Evolutionary conservation across 2,888 invertebrate species (phyloP).

Genomic region (Cryptophagus acutangulus): DNA sequence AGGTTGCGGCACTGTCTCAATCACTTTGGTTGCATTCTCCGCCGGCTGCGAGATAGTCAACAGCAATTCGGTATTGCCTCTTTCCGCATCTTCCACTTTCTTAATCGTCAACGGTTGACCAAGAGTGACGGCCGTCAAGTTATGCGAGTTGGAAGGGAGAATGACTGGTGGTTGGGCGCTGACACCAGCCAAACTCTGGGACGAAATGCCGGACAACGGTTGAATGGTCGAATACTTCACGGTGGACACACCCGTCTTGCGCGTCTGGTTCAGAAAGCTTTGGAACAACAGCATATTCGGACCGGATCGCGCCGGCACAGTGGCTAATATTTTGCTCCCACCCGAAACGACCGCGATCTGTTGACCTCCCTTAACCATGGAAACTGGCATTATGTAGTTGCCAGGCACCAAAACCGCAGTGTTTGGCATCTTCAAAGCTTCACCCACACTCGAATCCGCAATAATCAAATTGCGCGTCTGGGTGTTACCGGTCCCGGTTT

Average conservation of each 20-base stretch:
- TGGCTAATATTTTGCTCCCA: constrained; percentile 55
- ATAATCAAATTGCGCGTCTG: constrained; percentile 57
- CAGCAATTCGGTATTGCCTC: constrained; percentile 40
- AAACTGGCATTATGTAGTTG: constrained; percentile 67
- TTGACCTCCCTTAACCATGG: constrained; percentile 66
- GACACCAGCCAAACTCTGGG: constrained; percentile 45
- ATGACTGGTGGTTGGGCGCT: constrained; percentile 47
- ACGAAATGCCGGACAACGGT: constrained; percentile 45
- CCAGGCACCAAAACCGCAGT: constrained; percentile 68
- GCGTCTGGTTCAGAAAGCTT: constrained; percentile 61
- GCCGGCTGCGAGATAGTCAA: constrained; percentile 43
- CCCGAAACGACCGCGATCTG: constrained; percentile 70
- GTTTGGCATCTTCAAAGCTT: constrained; percentile 60
- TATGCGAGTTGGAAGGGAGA: constrained; percentile 43
- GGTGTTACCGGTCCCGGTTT: constrained; percentile 30
- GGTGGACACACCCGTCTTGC: constrained; percentile 54
- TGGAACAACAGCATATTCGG: constrained; percentile 63
- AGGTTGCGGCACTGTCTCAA: constrained; percentile 29
- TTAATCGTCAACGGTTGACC: constrained; percentile 45
- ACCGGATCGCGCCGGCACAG: constrained; percentile 52
- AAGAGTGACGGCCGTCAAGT: constrained; percentile 42
- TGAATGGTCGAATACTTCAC: constrained; percentile 51
- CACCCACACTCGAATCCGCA: constrained; percentile 56
- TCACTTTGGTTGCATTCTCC: constrained; percentile 22
- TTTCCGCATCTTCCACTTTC: constrained; percentile 42